Conservation (phyloP, 2,797 vertebrate genomes). For the Percopsis omiscomaycus region DNA sequence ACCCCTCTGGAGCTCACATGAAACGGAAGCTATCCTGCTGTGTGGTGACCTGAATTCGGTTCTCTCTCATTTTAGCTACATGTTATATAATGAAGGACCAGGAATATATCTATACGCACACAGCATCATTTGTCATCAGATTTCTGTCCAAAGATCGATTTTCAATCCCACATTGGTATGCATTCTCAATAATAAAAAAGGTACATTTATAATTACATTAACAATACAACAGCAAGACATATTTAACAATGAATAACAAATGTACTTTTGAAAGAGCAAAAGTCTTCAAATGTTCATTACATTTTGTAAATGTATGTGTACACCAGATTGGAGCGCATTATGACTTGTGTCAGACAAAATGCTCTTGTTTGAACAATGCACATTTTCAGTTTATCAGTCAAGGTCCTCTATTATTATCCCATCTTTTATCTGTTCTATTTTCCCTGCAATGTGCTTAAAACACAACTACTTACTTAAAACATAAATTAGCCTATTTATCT, state of each 20-base stretch:
- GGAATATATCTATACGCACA: conserved; percentile 61
- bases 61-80: conserved; percentile 82
- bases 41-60: conserved; percentile 89
- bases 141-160: conserved; percentile 7
- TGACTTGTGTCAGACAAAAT: conserved; percentile 72
- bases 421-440: conserved; percentile 73
- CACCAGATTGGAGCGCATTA: conserved; percentile 40
- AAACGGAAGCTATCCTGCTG: conserved; percentile 85
- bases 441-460: conserved; percentile 51
- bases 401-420: conserved; percentile 75
- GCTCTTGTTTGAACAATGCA: conserved; percentile 65
- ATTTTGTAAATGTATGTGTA: conserved; percentile 25
- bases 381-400: conserved; percentile 45
- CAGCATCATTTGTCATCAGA: conserved; percentile 70
- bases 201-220: conserved; percentile 26
- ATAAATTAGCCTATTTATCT: conserved; percentile 72
- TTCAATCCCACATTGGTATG: conserved; percentile 28
- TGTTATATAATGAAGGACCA: conserved; percentile 76
- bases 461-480: conserved; percentile 67
- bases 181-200: conserved; percentile 16
- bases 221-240: conserved; percentile 9
- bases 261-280: conserved; percentile 19
- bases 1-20: conserved; percentile 89
- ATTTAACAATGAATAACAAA: conserved; percentile 25
- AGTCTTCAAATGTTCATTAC: conserved; percentile 17